Evolutionary conservation across 1,140 invertebrate species (phyloP).

Genomic region (Apolygus lucorum): DNA sequence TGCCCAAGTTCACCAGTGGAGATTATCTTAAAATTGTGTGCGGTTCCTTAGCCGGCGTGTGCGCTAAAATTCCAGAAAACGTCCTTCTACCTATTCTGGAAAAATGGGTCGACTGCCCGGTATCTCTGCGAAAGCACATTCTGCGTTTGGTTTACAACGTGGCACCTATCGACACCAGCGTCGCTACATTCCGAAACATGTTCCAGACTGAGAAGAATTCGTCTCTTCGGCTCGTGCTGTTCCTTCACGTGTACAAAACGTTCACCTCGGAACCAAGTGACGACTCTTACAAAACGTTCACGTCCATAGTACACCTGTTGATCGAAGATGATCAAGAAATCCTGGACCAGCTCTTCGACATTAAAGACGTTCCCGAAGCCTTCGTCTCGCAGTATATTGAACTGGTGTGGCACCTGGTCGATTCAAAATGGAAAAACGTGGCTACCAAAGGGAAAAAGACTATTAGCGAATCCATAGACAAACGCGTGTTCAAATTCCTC

Average conservation of each 20-base stretch:
- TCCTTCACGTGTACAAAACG: not conserved
- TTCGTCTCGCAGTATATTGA: slow-evolving; percentile 17
- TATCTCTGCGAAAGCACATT: slow-evolving; percentile 23
- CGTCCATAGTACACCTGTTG: not conserved
- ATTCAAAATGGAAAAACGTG: too few relatives aligned
- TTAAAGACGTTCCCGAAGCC: slow-evolving; percentile 5
- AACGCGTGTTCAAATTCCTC: too few relatives aligned
- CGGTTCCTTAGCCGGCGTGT: slow-evolving; percentile 9
- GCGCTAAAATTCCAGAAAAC: slow-evolving; percentile 9
- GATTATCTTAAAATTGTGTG: slow-evolving; percentile 22
- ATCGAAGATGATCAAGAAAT: not conserved
- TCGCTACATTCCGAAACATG: not conserved
- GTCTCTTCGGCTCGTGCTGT: slow-evolving; percentile 17
- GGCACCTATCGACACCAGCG: not conserved
- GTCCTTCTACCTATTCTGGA: slow-evolving; percentile 1
- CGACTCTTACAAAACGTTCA: slow-evolving; percentile 9
- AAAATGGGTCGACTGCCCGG: slow-evolving; percentile 16
- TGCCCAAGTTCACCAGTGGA: slow-evolving; percentile 16
- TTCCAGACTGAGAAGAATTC: slow-evolving; percentile 19
- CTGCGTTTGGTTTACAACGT: not conserved
- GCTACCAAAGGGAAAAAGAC: too few relatives aligned
- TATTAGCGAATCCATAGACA: too few relatives aligned
- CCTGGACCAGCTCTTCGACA: not conserved
- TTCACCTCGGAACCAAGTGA: slow-evolving; percentile 11
- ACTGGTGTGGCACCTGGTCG: slow-evolving; percentile 22